Conservation (phyloP, 2,888 invertebrate species). For the Tillus elongatus region DNA sequence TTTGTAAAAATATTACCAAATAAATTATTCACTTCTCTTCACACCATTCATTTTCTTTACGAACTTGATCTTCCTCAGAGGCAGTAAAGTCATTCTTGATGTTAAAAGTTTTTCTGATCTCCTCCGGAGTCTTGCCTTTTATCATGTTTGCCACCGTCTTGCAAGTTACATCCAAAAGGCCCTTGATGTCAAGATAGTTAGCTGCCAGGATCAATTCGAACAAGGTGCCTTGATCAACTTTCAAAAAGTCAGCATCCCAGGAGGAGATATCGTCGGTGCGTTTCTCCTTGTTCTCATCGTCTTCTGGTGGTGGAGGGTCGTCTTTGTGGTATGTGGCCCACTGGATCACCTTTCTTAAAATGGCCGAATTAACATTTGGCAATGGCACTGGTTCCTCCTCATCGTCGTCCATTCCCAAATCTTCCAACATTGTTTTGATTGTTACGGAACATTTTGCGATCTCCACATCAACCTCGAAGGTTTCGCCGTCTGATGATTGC, state of each 20-base stretch:
- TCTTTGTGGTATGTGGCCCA: constrained; percentile 93
- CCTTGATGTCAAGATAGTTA: constrained; percentile 93
- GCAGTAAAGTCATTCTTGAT: constrained; percentile 95
- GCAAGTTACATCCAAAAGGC: constrained; percentile 92
- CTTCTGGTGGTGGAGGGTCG: constrained; percentile 91
- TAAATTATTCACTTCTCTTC: constrained; percentile 61
- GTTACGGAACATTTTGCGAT: constrained; percentile 97
- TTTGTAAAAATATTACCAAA: too few relatives aligned
- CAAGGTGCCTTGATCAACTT: constrained; percentile 94
- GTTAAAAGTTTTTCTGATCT: constrained; percentile 93
- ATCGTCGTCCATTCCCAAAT: constrained; percentile 83
- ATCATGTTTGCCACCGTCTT: constrained; percentile 99
- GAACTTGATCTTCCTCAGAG: constrained; percentile 96
- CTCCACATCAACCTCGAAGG: constrained; percentile 92
- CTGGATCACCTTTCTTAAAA: constrained; percentile 86
- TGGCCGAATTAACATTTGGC: constrained; percentile 95
- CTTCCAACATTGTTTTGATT: constrained; percentile 97
- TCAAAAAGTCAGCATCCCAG: constrained; percentile 98
- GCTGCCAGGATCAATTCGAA: constrained; percentile 95
- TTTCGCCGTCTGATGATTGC: constrained; percentile 90
- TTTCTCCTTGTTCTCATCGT: constrained; percentile 95
- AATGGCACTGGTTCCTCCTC: constrained; percentile 93
- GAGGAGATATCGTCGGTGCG: constrained; percentile 98
- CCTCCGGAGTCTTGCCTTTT: constrained; percentile 95
- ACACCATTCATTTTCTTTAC: constrained; percentile 92